Conservation (phyloP, 2,888 invertebrate species). For the Lycocerus yunnanus region DNA sequence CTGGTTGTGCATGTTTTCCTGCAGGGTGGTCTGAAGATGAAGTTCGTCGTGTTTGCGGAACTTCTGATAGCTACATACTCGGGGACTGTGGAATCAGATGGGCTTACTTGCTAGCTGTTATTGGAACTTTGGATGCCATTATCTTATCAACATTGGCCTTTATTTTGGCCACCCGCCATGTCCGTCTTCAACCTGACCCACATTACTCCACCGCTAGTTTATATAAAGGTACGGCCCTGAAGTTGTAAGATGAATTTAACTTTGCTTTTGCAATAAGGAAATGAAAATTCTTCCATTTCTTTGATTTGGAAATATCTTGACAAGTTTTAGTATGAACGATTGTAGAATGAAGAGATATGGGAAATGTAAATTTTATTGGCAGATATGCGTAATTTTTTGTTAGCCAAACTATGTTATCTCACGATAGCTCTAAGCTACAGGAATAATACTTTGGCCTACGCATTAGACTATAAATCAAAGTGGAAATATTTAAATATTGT, state of each 20-base stretch:
- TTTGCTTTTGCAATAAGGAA: too few relatives aligned
- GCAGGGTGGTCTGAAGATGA: constrained; percentile 87
- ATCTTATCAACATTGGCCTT: constrained; percentile 90
- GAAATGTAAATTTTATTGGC: too few relatives aligned
- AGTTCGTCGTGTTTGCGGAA: constrained; percentile 85
- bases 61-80: constrained; percentile 74
- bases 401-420: background rate
- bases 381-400: too few relatives aligned
- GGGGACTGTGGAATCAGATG: constrained; percentile 90
- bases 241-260: background rate
- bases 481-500: background rate
- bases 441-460: background rate
- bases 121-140: constrained; percentile 83
- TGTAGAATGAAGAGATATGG: too few relatives aligned
- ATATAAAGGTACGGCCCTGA: constrained; percentile 47
- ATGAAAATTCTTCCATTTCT: too few relatives aligned
- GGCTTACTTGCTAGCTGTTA: constrained; percentile 92
- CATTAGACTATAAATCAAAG: background rate
- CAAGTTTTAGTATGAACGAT: too few relatives aligned
- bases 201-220: constrained; percentile 68
- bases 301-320: too few relatives aligned
- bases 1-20: constrained; percentile 87
- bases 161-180: constrained; percentile 88
- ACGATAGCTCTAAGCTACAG: background rate
- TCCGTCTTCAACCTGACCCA: constrained; percentile 81